A percentile compares a stretch with the other conserved stretches of the same genome.
phyloP scores from a whole-genome alignment of 2,113 vertebrate species.

The Cololabis saira region DNA sequence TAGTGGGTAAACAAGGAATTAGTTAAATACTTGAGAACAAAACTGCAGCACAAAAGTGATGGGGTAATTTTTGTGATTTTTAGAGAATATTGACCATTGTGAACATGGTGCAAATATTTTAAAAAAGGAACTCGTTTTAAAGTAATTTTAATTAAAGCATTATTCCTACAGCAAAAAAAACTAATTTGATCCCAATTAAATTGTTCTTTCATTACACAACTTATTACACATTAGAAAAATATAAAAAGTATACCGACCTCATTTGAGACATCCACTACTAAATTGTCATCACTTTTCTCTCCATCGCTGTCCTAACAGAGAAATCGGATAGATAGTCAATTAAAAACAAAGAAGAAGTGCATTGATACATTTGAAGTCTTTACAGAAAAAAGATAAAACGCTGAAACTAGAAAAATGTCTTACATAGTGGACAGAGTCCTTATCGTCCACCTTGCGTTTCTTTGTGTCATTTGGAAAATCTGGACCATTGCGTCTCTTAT shows the following conservation, averaged over 20 bases:
- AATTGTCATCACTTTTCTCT: constrained; percentile 94
- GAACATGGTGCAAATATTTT: too few relatives aligned
- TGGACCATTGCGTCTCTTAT: constrained; percentile 90
- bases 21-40: constrained; percentile 3
- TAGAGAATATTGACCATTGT: neutral
- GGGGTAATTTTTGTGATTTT: neutral
- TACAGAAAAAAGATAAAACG: neutral
- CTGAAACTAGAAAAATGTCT: constrained; percentile 31
- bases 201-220: too few relatives aligned
- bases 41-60: constrained; percentile 3
- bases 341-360: neutral
- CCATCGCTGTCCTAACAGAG: constrained; percentile 91
- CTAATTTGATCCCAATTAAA: too few relatives aligned
- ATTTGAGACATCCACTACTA: constrained; percentile 97
- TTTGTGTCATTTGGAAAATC: constrained; percentile 92
- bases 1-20: constrained; percentile 47
- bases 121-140: neutral
- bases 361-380: neutral
- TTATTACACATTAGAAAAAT: neutral
- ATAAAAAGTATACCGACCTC: constrained; percentile 77
- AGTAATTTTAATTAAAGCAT: too few relatives aligned
- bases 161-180: neutral
- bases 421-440: constrained; percentile 86
- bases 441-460: constrained; percentile 95
- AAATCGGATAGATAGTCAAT: constrained; percentile 23